phyloP scores from a whole-genome alignment of 2,888 invertebrate genomes.

The Hybos culiciformis region DNA sequence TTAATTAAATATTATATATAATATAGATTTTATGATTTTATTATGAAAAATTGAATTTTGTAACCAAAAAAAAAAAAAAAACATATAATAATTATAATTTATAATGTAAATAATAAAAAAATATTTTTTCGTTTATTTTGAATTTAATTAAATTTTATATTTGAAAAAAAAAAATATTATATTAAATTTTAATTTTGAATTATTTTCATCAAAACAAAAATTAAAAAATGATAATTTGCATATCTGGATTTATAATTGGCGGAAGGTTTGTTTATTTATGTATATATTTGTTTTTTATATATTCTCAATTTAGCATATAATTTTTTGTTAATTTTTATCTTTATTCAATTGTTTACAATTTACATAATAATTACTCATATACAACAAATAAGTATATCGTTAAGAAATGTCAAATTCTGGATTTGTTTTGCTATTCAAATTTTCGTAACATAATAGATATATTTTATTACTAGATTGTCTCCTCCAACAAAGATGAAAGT shows the following conservation, averaged over 20 bases:
- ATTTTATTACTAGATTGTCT: too few species aligned
- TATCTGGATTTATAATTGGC: slow-evolving; percentile 44
- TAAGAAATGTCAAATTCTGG: too few species aligned
- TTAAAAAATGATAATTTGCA: slow-evolving; percentile 42
- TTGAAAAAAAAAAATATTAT: neutral
- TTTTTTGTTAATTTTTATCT: too few species aligned
- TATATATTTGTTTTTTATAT: neutral
- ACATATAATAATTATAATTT: neutral
- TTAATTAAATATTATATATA: neutral
- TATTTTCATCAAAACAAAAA: slow-evolving; percentile 4
- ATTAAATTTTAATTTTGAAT: slow-evolving; percentile 4
- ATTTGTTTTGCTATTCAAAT: too few species aligned
- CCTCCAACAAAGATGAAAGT: too few species aligned
- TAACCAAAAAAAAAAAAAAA: neutral
- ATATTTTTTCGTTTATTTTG: neutral
- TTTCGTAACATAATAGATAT: too few species aligned
- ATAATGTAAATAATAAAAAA: neutral
- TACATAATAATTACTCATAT: too few species aligned
- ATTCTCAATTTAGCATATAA: too few species aligned
- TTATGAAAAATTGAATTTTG: neutral
- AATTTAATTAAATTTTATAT: neutral
- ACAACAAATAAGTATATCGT: too few species aligned
- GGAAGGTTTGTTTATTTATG: slow-evolving; percentile 35
- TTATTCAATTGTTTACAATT: too few species aligned
- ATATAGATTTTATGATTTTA: neutral